Evolutionary conservation across 2,888 invertebrate genomes (phyloP), one percentile per base, ranked within the genome.

Genomic region (Oscheius sp.): DNA sequence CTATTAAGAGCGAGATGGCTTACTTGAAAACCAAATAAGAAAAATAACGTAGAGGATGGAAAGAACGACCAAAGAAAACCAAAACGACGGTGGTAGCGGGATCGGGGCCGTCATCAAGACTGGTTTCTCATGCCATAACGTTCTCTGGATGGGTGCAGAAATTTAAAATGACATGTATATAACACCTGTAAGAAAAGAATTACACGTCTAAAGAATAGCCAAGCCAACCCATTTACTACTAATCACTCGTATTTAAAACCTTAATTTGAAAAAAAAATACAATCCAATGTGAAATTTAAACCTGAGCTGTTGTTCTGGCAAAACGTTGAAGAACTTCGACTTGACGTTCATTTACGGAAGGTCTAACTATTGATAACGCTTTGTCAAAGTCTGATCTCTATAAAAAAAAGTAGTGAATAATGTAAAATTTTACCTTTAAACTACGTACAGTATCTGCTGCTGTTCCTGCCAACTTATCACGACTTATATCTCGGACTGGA

Each of bases 361-460:
- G 91, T 54, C 95, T 90, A 86, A 98, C 94, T 83, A 94, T 90
- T 87, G 94, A 94, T 75, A 97, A 88, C 0, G 96, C 93, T 81
- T 94, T 94, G 83, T 92, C 88, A 88, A 98, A 96, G 89, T 98
- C 97, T 80, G 91, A 91, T 87, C 93, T 91, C 61, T 91, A 92
- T 28, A 78, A 63, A 44, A 0, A 1, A 2, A 44, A 26, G 24
- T 22, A 8, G 9, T 22, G 6, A 3, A 17, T 22, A 26, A 24
- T 12, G 8, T 12, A 49, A 26, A 17, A 20, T 14, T 14, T 4
- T 41, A 70, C 70, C 59, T 30, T 59, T 17, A 70, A 17, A 26
- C 26, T 32, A 14, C 70, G 22, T 8, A 70, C n/a, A 17, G 12
- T 36, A 8, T 28, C 24, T 9, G 61, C 51, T 56, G 71, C 69